Base-by-base conservation (phyloP, 2,797 vertebrate species). In the Sebastolobus alascanus region DNA sequence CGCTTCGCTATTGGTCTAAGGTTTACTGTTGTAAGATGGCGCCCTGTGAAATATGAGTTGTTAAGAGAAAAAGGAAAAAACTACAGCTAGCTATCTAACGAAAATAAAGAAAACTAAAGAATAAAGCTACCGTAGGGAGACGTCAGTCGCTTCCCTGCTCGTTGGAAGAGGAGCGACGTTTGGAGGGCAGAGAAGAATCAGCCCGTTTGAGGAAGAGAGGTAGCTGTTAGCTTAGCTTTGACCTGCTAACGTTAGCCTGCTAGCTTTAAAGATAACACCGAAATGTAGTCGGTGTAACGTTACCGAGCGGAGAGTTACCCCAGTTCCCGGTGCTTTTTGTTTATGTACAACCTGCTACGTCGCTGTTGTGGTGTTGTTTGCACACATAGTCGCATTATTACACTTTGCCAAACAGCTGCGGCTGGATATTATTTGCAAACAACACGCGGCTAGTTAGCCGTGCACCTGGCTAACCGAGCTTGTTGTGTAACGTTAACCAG, bases 21-120 rank as follows among this genome's bases (percentile, higher is more conserved):
- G 89, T 85, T 43, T 84, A 93, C 93, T 95, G 97, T 97, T 97
- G 96, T 98, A 98, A 99, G 96, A 99, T 98, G 97, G 97, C 97
- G 97, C 97, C 95, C 92, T 96, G 94, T 90, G 96, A 97, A 96
- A 96, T 97, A 96, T 97, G 95, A 97, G 95, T 95, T 91, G 92
- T 94, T 92, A 86, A 94, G 91, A 95, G 85, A 92, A 87, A 91
- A 82, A 73, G 86, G 91, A 85, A 66, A 85, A 92, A 86, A 84
- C 70, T 84, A 89, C 43, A 86, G 83, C 14, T 40, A 79, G 37
- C 46, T 43, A 82, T 84, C 40, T 54, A 37, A 82, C 73, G 59
- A 74, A 67, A 84, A 84, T 27, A 40, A 52, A 67, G 18, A 63
- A 31, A 87, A 80, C 52, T 3, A 77, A 68, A 70, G 46, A 71